Evolutionary conservation across 92 coral and sea anemone species (phyloP), one percentile per base, ranked within the genome.

Genomic region (Zoanthus gigantus): DNA sequence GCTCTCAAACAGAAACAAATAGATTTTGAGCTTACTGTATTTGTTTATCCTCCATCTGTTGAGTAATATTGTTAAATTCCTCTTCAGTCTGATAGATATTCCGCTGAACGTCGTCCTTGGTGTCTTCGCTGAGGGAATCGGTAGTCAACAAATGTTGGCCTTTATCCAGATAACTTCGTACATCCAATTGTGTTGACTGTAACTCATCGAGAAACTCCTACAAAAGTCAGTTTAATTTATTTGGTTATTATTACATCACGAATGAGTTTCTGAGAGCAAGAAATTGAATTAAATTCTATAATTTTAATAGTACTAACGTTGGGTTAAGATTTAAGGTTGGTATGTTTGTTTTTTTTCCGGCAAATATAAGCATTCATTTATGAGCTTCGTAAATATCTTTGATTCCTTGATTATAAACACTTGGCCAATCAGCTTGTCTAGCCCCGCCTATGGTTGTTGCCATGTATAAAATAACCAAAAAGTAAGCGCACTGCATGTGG

Each of bases 191-290:
- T 14, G 75, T 81, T 65, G 85, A 81, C 15, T 81, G 85, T 67
- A 81, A 31, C 32, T 81, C 75, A 61, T 81, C 85, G 11, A 60
- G 73, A 37, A 31, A 79, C 72, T 63, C 84, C 84, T 79, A 42
- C 13, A 65, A 28, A 63, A 66, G 47, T 61, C 61, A 58, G n/a
- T 54, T 54, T 56, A 56, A 56, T 0, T 17, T 17, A 56, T 56
- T n/a, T 4, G 6, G n/a, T 58, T 58, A 58, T 58, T 2, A 12
- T 16, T 14, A 1, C 23, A n/a, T 54, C 65, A 58, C 65, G 15
- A 56, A 11, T 15, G n/a, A 12, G 65, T 0, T 58, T 4, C 6
- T 12, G 6, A 53, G 9, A 53, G 14, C 2, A 53, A 13, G 58
- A 53, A 53, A 53, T 34, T 34, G 2, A 34, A 53, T 53, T 2